Evolutionary conservation across 2,113 vertebrate species (phyloP), one percentile per base, ranked within the genome.

Genomic region (Poeciliopsis prolifica): DNA sequence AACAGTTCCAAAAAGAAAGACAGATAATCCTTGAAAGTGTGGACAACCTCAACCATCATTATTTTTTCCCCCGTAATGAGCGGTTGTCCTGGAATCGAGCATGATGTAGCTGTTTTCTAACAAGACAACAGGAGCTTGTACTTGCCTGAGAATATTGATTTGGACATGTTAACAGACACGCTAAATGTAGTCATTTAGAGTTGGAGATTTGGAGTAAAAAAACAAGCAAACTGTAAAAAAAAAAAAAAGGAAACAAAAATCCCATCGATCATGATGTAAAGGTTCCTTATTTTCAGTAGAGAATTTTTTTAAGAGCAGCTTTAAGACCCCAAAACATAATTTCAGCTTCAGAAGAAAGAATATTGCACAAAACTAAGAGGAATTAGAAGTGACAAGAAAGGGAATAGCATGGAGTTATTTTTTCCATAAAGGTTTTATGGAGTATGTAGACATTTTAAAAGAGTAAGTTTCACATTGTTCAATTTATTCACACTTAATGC

Each of bases 341-440:
- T 62, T 15, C 29, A 65, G 33, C 61, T 51, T 79, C 42, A 48
- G 31, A 31, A 64, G 48, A 29, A 22, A 44, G 44, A 62, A 75
- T n/a, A 70, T 42, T 66, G 51, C 37, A 77, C 51, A 68, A 26
- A 28, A 68, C 88, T 74, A 85, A 44, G 48, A 82, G 78, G 88
- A 26, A 63, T 72, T 71, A 31, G 77, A 79, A 83, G 68, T 69
- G 64, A 51, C 60, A 70, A 35, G 37, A 72, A 19, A 62, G 22
- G 61, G 77, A 82, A 89, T 73, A 72, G 66, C 17, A 44, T 37
- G 51, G 44, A 67, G 82, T 80, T 74, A 80, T 77, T 77, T 61
- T 70, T 61, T 82, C 79, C 67, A 78, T 86, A 77, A 81, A 66
- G 13, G 3, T 75, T 86, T 86, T 70, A 89, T 37, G 44, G 74